These are phyloP conservation scores for Brachyopa scutellaris DNA, from an alignment of 2,888 invertebrate genomes.

Conservation along the genomic window DNA sequence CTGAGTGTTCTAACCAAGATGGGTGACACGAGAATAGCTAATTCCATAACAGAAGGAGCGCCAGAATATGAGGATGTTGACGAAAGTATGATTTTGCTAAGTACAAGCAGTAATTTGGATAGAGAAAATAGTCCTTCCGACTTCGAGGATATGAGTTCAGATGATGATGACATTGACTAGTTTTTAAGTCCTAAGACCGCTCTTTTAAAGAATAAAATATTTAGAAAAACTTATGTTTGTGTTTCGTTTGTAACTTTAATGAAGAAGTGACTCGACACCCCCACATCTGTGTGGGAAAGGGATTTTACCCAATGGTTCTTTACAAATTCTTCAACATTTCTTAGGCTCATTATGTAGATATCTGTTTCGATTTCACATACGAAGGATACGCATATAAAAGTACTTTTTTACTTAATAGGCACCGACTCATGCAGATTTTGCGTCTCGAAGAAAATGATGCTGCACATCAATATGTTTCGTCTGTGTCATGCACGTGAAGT, in stretches of 20 bases:
- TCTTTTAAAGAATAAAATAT: conserved; percentile 4
- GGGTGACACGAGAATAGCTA: conserved; percentile 75
- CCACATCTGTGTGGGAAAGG: no score
- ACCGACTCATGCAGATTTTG: no score
- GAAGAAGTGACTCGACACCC: no score
- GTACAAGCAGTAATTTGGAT: conserved; percentile 45
- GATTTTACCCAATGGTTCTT: no score
- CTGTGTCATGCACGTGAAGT: conserved; percentile 13
- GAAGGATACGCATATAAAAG: no score
- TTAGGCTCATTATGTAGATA: no score
- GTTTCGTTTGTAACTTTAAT: no score
- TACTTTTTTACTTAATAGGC: no score
- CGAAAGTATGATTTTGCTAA: conserved; percentile 73
- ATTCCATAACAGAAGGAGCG: background rate
- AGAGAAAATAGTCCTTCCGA: conserved; percentile 72
- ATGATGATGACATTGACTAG: conserved; percentile 37
- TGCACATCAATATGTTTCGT: conserved; percentile 30
- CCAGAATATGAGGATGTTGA: conserved; percentile 66
- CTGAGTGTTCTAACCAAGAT: conserved; percentile 86
- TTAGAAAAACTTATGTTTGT: no score
- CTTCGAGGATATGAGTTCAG: conserved; percentile 62
- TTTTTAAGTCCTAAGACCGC: background rate
- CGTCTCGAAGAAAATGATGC: conserved; percentile 19
- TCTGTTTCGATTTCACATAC: no score
- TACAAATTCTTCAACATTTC: no score